Percentiles rank a stretch among this genome's conserved stretches.
Conservation (phyloP, 2,888 invertebrate genomes). For the Callosobruchus maculatus region DNA sequence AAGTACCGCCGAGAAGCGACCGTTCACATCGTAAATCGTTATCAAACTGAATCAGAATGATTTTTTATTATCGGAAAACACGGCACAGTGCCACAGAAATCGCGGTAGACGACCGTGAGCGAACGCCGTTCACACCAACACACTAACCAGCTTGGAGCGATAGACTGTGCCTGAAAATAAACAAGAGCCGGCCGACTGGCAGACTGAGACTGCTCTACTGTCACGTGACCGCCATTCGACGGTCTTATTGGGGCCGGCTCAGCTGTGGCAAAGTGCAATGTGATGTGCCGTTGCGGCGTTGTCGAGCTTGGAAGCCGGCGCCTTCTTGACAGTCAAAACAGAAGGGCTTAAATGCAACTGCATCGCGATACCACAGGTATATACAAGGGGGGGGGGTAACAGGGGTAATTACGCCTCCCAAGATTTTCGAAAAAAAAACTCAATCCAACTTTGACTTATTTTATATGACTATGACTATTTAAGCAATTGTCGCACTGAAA, state of each 20-base stretch:
- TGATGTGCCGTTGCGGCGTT: slow-evolving; percentile 8
- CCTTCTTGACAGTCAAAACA: neutral
- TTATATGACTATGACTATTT: too few relatives aligned
- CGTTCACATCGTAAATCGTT: slow-evolving; percentile 3
- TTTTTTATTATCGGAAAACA: neutral
- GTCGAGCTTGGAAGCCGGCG: slow-evolving; percentile 1
- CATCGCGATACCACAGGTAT: too few relatives aligned
- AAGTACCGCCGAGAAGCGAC: neutral
- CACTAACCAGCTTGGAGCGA: neutral
- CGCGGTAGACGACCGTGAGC: neutral
- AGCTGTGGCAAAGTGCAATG: slow-evolving; percentile 24
- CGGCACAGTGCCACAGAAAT: slow-evolving; percentile 8
- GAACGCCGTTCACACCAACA: neutral
- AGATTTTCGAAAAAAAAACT: too few relatives aligned
- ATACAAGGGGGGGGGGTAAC: too few relatives aligned
- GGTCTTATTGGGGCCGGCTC: slow-evolving; percentile 14
- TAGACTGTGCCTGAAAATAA: slow-evolving; percentile 29
- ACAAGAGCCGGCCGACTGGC: slow-evolving; percentile 25
- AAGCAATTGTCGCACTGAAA: too few relatives aligned
- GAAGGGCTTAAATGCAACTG: neutral
- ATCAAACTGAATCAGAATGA: neutral
- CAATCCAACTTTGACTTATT: too few relatives aligned
- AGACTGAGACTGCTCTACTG: slow-evolving; percentile 24
- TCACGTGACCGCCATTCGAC: slow-evolving; percentile 24
- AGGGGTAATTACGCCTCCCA: too few relatives aligned